These are phyloP conservation scores for Melopsittacus undulatus DNA, from an alignment of 2,797 vertebrate species.

Conservation along the genomic window DNA sequence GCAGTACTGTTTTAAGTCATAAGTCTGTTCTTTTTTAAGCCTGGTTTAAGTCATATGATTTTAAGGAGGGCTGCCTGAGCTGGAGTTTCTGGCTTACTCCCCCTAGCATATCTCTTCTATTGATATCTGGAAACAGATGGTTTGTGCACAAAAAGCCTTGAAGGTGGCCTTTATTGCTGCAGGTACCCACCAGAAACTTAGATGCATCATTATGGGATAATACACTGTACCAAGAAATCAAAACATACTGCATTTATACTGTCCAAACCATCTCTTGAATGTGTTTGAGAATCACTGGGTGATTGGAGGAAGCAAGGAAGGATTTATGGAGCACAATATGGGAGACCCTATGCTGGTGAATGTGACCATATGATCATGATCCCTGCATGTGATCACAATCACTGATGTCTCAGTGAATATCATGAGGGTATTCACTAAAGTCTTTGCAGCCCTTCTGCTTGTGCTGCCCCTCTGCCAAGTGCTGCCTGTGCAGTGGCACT, in stretches of 20 bases:
- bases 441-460: background rate
- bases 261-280: rapidly evolving
- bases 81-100: background rate
- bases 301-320: background rate
- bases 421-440: background rate
- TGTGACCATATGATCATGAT: background rate
- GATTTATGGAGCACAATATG: background rate
- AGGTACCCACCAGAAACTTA: background rate
- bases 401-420: background rate
- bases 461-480: background rate
- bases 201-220: background rate
- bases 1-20: background rate
- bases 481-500: background rate
- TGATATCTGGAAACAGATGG: background rate
- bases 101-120: background rate
- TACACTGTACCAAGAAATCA: background rate
- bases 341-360: background rate
- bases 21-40: background rate
- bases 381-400: too few relatives aligned
- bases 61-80: background rate
- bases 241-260: background rate
- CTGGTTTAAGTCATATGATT: background rate
- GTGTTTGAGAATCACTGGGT: background rate
- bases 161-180: background rate
- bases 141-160: background rate